A percentile compares a stretch with the other conserved stretches of the same genome.
phyloP scores from a whole-genome alignment of 2,113 vertebrate genomes.

The Myotis brandtii region DNA sequence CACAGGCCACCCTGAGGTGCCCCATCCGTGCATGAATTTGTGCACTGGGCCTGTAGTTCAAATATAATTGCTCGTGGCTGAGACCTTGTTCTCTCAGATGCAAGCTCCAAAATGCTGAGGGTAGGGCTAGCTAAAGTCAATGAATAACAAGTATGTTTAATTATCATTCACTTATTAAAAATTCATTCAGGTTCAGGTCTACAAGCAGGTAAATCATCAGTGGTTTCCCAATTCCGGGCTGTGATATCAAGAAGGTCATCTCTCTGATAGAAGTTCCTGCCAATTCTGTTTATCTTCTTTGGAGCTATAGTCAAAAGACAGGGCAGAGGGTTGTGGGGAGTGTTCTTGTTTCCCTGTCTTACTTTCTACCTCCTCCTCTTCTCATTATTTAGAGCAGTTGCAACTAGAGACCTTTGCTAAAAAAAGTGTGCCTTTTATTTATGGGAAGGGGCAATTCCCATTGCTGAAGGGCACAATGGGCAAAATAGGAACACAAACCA shows the following conservation, averaged over 20 bases:
- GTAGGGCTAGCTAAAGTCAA: neutral
- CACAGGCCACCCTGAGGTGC: too few relatives aligned
- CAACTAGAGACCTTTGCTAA: conserved; percentile 17
- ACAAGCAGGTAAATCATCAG: neutral
- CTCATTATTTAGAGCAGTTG: conserved; percentile 50
- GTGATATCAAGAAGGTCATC: conserved; percentile 19
- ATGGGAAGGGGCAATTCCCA: neutral
- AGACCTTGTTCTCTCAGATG: neutral
- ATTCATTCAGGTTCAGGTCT: conserved; percentile 12
- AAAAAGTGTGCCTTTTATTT: neutral
- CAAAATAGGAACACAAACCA: conserved; percentile 5
- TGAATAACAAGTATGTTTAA: conserved; percentile 40
- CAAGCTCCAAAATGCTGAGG: neutral
- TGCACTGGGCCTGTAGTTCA: neutral
- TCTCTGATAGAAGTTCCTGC: neutral
- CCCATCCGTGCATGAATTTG: too few relatives aligned
- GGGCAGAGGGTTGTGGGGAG: neutral
- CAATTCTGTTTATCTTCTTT: conserved; percentile 37
- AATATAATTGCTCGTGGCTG: neutral
- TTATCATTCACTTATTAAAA: conserved; percentile 37
- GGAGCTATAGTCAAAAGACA: conserved; percentile 15
- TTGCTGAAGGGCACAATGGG: neutral
- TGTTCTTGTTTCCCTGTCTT: neutral
- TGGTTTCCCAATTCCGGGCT: conserved; percentile 10
- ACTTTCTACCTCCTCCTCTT: neutral